Evolutionary conservation across 2,888 invertebrate species (phyloP).

Genomic region (Cataglyphis cursor): DNA sequence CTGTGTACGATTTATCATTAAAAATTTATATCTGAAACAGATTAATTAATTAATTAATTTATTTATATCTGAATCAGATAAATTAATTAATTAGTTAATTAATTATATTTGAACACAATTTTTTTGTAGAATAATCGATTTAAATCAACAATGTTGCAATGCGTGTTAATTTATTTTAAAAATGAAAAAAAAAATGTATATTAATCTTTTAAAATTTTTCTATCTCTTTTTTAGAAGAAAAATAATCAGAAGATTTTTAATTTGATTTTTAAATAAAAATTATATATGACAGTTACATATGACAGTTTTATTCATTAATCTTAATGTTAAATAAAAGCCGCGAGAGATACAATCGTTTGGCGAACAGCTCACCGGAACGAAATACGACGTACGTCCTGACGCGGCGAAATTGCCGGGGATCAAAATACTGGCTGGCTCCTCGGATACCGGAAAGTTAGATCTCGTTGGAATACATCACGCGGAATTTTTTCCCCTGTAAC

Average conservation of each 20-base stretch:
- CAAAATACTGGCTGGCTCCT: slow-evolving; percentile 21
- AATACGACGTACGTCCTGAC: slow-evolving; percentile 17
- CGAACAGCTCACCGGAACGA: slow-evolving; percentile 19
- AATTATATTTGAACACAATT: too few relatives aligned
- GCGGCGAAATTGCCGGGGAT: slow-evolving; percentile 20
- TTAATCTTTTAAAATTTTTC: background rate
- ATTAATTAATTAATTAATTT: too few relatives aligned
- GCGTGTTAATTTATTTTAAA: background rate
- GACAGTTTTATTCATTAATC: slow-evolving; percentile 22
- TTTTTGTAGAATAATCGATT: background rate
- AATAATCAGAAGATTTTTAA: background rate
- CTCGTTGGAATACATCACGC: slow-evolving; percentile 49
- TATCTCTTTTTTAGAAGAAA: background rate
- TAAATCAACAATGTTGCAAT: background rate
- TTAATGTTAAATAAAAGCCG: slow-evolving; percentile 10
- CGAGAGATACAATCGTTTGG: slow-evolving; percentile 27
- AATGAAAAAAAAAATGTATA: background rate
- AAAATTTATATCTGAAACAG: background rate
- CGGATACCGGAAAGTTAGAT: slow-evolving; percentile 37
- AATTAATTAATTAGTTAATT: too few relatives aligned
- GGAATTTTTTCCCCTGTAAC: slow-evolving; percentile 26
- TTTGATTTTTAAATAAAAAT: background rate
- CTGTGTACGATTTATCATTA: background rate
- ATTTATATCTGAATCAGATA: too few relatives aligned
- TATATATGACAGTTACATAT: background rate